Evolutionary conservation across 1,140 invertebrate genomes (phyloP).

Genomic region (Leucophenga varia): DNA sequence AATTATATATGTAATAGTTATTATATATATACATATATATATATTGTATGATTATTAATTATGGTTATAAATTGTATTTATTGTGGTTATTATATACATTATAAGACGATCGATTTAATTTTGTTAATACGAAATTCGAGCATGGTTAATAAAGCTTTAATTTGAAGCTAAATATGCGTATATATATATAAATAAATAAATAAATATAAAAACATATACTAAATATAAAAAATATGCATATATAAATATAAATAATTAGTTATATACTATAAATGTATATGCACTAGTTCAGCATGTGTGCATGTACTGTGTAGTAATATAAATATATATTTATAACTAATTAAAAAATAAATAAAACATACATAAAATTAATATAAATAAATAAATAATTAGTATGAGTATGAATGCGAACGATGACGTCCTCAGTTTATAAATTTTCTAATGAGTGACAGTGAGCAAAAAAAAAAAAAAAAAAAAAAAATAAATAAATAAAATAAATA

Average conservation of each 20-base stretch:
- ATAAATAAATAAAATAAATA: not conserved
- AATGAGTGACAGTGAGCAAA: no score
- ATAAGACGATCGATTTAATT: constrained; percentile 47
- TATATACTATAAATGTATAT: constrained; percentile 14
- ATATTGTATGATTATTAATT: no score
- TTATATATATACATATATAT: constrained; percentile 5
- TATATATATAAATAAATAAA: constrained; percentile 32
- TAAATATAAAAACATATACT: constrained; percentile 13
- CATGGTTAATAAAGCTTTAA: constrained; percentile 57
- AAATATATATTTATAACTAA: constrained; percentile 12
- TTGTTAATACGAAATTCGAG: constrained; percentile 54
- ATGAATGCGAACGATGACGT: no score
- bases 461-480: constrained; percentile 1
- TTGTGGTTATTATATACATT: constrained; percentile 36
- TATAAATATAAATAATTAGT: not conserved
- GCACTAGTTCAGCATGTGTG: not conserved
- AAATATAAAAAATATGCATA: constrained; percentile 14
- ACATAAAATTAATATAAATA: constrained; percentile 7
- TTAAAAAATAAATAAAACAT: constrained; percentile 15
- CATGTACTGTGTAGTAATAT: not conserved
- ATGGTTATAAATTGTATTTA: no score
- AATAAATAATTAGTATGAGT: not conserved
- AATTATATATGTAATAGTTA: not conserved
- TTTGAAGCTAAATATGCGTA: constrained; percentile 53
- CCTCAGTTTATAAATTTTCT: constrained; percentile 54